phyloP scores from a whole-genome alignment of 30 jellyfish, hydroid and myxozoan genomes.

The Chironex yamaguchii region DNA sequence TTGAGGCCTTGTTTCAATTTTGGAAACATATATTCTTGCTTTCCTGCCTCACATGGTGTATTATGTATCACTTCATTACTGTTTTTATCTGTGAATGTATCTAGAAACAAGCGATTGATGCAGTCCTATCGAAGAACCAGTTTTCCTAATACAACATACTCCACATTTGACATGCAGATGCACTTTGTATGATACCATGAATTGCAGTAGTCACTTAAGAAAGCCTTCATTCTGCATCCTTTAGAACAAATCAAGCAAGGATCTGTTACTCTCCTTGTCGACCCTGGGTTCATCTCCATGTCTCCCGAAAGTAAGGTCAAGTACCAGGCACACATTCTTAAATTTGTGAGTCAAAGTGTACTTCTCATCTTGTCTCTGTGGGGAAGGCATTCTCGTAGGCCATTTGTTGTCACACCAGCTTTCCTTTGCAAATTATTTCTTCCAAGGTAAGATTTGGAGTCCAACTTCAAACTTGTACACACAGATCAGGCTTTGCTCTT shows the following conservation, averaged over 20 bases:
- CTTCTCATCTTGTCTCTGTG: slow-evolving; percentile 64
- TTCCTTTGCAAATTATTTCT: slow-evolving; percentile 55
- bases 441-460: slow-evolving; percentile 59
- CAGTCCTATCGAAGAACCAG: slow-evolving; percentile 23
- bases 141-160: slow-evolving; percentile 47
- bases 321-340: slow-evolving; percentile 63
- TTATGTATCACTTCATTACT: background rate
- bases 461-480: slow-evolving; percentile 67
- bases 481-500: slow-evolving; percentile 52
- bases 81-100: slow-evolving; percentile 4
- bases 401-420: slow-evolving; percentile 54
- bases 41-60: slow-evolving; percentile 32
- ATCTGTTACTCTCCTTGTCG: slow-evolving; percentile 57
- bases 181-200: slow-evolving; percentile 63
- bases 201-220: slow-evolving; percentile 44
- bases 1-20: slow-evolving; percentile 55
- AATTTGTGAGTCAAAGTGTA: slow-evolving; percentile 55
- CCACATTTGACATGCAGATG: slow-evolving; percentile 44
- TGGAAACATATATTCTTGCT: slow-evolving; percentile 43
- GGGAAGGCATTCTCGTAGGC: slow-evolving; percentile 66
- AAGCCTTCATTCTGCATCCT: slow-evolving; percentile 54
- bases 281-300: slow-evolving; percentile 55
- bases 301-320: slow-evolving; percentile 57
- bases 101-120: background rate
- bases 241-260: slow-evolving; percentile 54